phyloP scores from a whole-genome alignment of 1,140 invertebrate genomes.

The Wiebesia pumilae region DNA sequence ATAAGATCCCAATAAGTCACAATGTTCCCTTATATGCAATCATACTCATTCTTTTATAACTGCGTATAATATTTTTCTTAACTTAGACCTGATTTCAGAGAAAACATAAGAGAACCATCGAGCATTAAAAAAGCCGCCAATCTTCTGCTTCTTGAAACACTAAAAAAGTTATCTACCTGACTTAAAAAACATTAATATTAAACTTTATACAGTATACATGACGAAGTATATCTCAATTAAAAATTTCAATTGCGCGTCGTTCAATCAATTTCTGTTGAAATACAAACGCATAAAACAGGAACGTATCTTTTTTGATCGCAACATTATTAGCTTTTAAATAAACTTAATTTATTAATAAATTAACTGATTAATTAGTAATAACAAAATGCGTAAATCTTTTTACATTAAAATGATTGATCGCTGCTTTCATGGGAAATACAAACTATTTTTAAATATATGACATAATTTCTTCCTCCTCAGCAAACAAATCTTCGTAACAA shows the following conservation, averaged over 20 bases:
- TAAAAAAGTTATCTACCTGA: slow-evolving; percentile 40
- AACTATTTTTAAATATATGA: slow-evolving; percentile 27
- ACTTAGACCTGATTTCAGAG: slow-evolving; percentile 36
- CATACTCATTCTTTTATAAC: slow-evolving; percentile 26
- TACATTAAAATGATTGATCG: slow-evolving; percentile 33
- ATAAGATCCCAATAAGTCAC: slow-evolving; percentile 19
- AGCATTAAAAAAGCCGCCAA: slow-evolving; percentile 46
- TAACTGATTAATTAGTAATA: slow-evolving; percentile 41
- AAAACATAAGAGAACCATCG: slow-evolving; percentile 35
- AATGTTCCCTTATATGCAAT: slow-evolving; percentile 28
- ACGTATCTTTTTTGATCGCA: slow-evolving; percentile 48
- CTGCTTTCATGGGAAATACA: slow-evolving; percentile 37
- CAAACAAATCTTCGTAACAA: slow-evolving; percentile 21
- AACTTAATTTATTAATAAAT: slow-evolving; percentile 47
- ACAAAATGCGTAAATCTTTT: slow-evolving; percentile 44
- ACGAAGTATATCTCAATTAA: slow-evolving; percentile 51
- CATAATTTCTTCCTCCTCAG: slow-evolving; percentile 1
- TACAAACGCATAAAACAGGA: slow-evolving; percentile 48
- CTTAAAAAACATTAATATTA: slow-evolving; percentile 51
- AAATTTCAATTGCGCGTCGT: slow-evolving; percentile 42
- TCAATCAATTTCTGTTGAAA: slow-evolving; percentile 44
- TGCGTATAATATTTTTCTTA: slow-evolving; percentile 34
- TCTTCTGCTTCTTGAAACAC: slow-evolving; percentile 35
- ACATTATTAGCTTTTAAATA: slow-evolving; percentile 48
- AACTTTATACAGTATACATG: slow-evolving; percentile 51